Base-by-base conservation (phyloP, 2,797 vertebrate species). In the Phaenicophaeus curvirostris region DNA sequence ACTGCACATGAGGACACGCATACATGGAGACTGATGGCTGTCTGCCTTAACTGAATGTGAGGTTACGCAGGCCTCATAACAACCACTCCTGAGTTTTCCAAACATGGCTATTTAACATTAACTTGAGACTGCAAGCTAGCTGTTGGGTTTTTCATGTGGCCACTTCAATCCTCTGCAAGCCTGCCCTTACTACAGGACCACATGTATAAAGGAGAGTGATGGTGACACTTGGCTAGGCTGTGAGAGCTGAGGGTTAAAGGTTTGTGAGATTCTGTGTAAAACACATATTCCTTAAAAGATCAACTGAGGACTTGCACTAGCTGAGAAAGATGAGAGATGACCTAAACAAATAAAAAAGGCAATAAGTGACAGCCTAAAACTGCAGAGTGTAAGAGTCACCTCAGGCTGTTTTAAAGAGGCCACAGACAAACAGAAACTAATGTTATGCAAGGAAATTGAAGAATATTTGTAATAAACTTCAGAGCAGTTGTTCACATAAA, bases 1-100 rank as follows among this genome's bases (percentile, higher is more conserved):
- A 55, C 9, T 3, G 1, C 6, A 42, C 7, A 19, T 28, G 24
- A 58, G n/a, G 11, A 27, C 46, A 30, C 2, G 1, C 3, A 11
- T 25, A 11, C 0, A 0, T 16, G 15, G 27, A 83, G 17, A 42
- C 2, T 0, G 0, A 30, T 17, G 16, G 12, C 6, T n/a, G 8
- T 27, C 50, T n/a, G 13, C 15, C 25, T 61, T 20, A 27, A 2
- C 13, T 0, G 0, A 42, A 77, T 8, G 7, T 24, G 13, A 90
- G 15, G 8, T 23, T 72, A 53, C 25, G 17, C n/a, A 51, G n/a
- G 55, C 12, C 14, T 39, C 3, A 0, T 9, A 53, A 13, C 6
- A 63, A 13, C 0, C 0, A 44, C 35, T 28, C 13, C 11, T 48
- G 9, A 4, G 2, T 24, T 93, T 79, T 76, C 28, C 46, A 76